These are phyloP conservation scores for Genyomyrus donnyi DNA, from an alignment of 2,113 vertebrate genomes.

Conservation along the genomic window DNA sequence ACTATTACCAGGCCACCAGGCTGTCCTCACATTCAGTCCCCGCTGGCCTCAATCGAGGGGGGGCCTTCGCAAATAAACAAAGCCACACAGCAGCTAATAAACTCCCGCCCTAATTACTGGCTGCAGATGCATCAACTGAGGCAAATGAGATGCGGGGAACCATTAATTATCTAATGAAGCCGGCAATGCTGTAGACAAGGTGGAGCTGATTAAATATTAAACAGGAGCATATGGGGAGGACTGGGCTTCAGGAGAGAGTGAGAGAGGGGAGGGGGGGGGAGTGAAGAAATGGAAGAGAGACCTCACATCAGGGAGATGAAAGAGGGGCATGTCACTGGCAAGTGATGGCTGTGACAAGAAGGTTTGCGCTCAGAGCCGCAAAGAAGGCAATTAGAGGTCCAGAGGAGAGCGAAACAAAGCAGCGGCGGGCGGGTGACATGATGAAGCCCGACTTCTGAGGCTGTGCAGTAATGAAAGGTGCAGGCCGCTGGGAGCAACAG, in stretches of 20 bases:
- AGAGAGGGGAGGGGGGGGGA: background rate
- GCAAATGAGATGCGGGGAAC: conserved; percentile 66
- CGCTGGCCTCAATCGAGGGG: conserved; percentile 64
- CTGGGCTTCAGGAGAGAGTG: conserved; percentile 36
- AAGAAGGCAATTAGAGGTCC: conserved; percentile 60
- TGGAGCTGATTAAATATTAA: conserved; percentile 86
- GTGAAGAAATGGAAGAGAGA: background rate
- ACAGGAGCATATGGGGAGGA: conserved; percentile 69
- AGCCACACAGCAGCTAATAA: conserved; percentile 68
- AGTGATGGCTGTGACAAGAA: conserved; percentile 37
- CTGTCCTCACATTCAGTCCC: conserved; percentile 56
- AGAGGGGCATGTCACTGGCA: conserved; percentile 16
- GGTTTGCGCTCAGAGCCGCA: conserved; percentile 34
- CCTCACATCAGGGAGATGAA: conserved; percentile 19
- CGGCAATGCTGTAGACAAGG: conserved; percentile 69
- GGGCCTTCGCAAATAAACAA: conserved; percentile 64
- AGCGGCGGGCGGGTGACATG: background rate
- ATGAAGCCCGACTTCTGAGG: conserved; percentile 51
- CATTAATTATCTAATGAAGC: conserved; percentile 82
- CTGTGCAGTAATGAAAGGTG: conserved; percentile 55
- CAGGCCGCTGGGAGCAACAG: background rate
- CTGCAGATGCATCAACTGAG: conserved; percentile 74
- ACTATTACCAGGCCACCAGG: conserved; percentile 51
- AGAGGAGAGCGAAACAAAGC: conserved; percentile 28
- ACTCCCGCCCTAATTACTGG: conserved; percentile 75